Base-by-base conservation (phyloP, 2,797 vertebrate genomes). In the Psittacula echo region DNA sequence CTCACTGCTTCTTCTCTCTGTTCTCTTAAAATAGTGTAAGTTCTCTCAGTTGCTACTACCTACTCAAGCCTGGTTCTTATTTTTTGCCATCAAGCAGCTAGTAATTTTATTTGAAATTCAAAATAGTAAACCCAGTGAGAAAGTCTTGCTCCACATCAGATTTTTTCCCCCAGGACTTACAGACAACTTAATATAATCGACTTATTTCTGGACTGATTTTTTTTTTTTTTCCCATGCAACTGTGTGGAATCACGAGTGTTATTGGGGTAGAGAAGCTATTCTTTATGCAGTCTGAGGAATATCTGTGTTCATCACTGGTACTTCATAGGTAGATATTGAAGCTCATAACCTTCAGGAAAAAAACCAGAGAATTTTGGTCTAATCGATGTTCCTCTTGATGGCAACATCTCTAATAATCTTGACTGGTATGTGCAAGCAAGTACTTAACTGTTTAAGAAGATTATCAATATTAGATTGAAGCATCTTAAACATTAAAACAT, bases 1-100 rank as follows among this genome's bases (percentile, higher is more conserved):
- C 95, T 94, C 71, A 13, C 80, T 91, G 67, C 88, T 90, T 30
- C 81, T 91, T 67, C 86, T 94, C 67, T 50, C 86, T 95, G 88
- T 91, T 90, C 94, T 65, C 81, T 74, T 75, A 39, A 54, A 95
- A 90, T 94, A 95, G 83, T 93, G 90, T 74, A 90, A 90, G 81
- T 95, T 95, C 84, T 93, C 93, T 95, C 75, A 90, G 81, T 95
- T 80, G 48, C 81, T 89, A 0, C 85, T 71, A 48, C 37, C 8
- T 80, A 68, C 89, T 95, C 71, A 83, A 94, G 92, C 41, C 86
- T 72, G 30, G 29, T 78, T 80, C 64, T 94, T 89, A 37, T 79
- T 87, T 94, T 84, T 82, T 80, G 45, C 80, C 66, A 11, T 74
- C 53, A 71, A 83, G 72, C 89, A 94, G 87, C 81, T 91, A 91